Evolutionary conservation across 2,113 vertebrate genomes (phyloP), one percentile per base, ranked within the genome.

Genomic region (Microcebus tavaratra): DNA sequence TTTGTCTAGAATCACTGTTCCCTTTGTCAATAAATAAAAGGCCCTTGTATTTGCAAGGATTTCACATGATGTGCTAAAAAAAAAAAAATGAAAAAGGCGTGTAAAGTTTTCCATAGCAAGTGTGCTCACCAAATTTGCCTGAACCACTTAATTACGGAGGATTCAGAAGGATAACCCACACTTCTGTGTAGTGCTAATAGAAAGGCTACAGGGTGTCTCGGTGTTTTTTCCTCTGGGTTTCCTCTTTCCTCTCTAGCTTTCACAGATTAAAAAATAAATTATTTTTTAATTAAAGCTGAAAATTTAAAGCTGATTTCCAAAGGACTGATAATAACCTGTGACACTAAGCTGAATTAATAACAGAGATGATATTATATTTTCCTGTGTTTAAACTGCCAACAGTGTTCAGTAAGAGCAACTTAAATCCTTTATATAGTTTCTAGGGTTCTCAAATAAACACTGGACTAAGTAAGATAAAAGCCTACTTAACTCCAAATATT

Each of bases 21-120:
- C 42, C 95, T 97, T 97, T 97, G 94, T 96, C 86, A 83, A 10
- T 80, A 92, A 95, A 95, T 93, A 95, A 94, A 97, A 94, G 93
- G 39, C 88, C 95, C 68, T 84, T 97, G 92, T 97, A 95, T 95
- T 92, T 84, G 76, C 80, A 90, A 88, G 5, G 80, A 94, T 95
- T 92, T 97, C 94, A 97, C 81, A 84, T 97, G 97, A 90, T 94
- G 79, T 15, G n/a, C n/a, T 50, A 27, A 65, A 76, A 83, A 81
- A 63, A 63, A 67, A 68, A 72, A 36, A 67, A 68, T 29, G 59
- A 88, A 63, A 88, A 57, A 48, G 59, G 70, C 29, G 0, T 79
- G 67, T 79, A 68, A 94, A 94, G 91, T 88, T 97, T 94, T 95
- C 89, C 90, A 86, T 25, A 90, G 68, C 90, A 94, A 95, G 90